Base-by-base conservation (phyloP, 1,140 invertebrate genomes). In the Pogonognathellus flavescens region DNA sequence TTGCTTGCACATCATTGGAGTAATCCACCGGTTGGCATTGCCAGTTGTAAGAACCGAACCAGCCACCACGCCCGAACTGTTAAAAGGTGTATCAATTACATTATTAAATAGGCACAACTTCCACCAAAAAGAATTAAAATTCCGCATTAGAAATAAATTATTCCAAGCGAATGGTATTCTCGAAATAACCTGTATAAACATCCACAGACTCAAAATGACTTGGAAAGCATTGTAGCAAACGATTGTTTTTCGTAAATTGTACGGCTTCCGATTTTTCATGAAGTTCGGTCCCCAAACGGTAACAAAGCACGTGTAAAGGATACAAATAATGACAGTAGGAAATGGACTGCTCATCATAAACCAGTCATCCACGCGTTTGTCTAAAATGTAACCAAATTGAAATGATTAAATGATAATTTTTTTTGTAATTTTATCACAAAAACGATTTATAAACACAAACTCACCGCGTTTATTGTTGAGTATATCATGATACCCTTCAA, bases 11-110 rank as follows among this genome's bases (percentile, higher is more conserved):
- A 89, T 93, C 93, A 88, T 93, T 90, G 31, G 95, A 94, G 90
- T 96, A 96, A 91, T 96, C 95, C 86, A 98, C 95, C 20, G 96
- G 95, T 91, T 98, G 95, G 91, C 97, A 98, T 89, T 92, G 93
- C 89, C 95, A 95, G 90, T 94, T 97, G 91, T 97, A 97, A 85
- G 94, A 57, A 16, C 66, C 82, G 57, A 88, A 86, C 87, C 87
- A 92, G 82, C 92, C 92, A 89, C 93, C 92, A 94, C 94, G 95
- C 86, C 94, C 94, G 84, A 93, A 91, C 93, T 96, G 92, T 41
- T 6, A 57, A 93, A 18, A 41, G 31, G 5, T 22, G 1, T 1
- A 22, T 22, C 4, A 22, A 66, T 66, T 5, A 66, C 1, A 66
- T 66, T 22, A 66, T 59, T n/a, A 7, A 1, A 16, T 16, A 59